Base-by-base conservation (phyloP, 2,113 vertebrate genomes). In the Cygnus buccinator region DNA sequence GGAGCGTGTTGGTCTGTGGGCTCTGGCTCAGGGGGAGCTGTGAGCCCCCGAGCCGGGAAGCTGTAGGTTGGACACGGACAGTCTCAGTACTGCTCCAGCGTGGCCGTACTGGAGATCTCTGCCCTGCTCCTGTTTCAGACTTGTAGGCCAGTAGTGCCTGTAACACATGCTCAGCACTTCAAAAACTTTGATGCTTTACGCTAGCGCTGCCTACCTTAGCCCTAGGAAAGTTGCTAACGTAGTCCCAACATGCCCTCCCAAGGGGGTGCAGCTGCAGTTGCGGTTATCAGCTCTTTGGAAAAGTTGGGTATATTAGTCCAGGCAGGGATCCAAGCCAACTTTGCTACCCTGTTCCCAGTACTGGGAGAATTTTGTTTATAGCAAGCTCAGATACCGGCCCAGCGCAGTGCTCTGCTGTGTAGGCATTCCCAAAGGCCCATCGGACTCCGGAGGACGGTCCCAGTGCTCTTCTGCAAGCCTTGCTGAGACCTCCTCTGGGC, bases 231-330 rank as follows among this genome's bases (percentile, higher is more conserved):
- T 52, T 67, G 44, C n/a, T 13, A 87, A 3, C 23, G 2, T 35
- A 16, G 87, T 46, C 81, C 87, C 84, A 59, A 7, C 87, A 29
- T 9, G 61, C 77, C 87, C 68, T 91, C 73, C 89, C 10, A 1
- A 26, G 75, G 92, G 86, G 92, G n/a, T 82, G 87, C 92, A 95
- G 94, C 92, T 95, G 92, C 78, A 41, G 54, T 16, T 86, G 91
- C 0, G 46, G 87, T 84, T 95, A 41, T 87, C 73, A 31, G 93
- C 37, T 5, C 68, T 26, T 59, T 74, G 93, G 63, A 70, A 20
- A 18, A 29, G 76, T 41, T 77, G 87, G 55, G 23, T 61, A 9
- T 35, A 9, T 46, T 75, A 41, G 50, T 46, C 28, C 29, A 3
- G 67, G 89, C 77, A 63, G 14, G 13, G 84, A n/a, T 63, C 84